Base-by-base conservation (phyloP, 2,888 invertebrate genomes). In the Dicyrtoma fusca region DNA sequence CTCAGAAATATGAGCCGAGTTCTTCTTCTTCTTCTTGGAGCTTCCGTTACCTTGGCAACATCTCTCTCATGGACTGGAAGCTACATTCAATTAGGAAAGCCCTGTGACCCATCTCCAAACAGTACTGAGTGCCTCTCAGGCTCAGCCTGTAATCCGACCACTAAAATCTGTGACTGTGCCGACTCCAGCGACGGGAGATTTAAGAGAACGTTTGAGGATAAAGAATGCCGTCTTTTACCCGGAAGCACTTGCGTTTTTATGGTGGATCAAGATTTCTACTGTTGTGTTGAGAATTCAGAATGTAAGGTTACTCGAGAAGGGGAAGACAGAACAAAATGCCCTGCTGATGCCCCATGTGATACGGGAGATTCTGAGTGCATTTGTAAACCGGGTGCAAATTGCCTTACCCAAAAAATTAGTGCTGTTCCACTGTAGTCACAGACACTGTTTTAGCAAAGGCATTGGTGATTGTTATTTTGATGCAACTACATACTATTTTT, bases 311-410 rank as follows among this genome's bases (percentile, higher is more conserved):
- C 53, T 45, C 42, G 62, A 23, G n/a, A 23, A 26, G 68, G 68
- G 13, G 21, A 55, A 11, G 26, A 61, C 5, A 26, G 23, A 14
- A 10, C 13, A 17, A 25, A 1, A 13, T 72, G 72, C 34, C 55
- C 55, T 10, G 62, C 62, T 8, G 72, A 72, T 45, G 62, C 72
- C 1, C 44, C 47, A 5, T 72, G 72, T 55, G 72, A 72, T 34
- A 44, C 25, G 5, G 72, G 72, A 0, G 68, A 68, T 17, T 42
- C 8, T 19, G 1, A 1, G 4, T 72, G 72, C 26, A n/a, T 45
- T n/a, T 72, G 72, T 55, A 13, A 49, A 0, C 5, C 19, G 8
- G 68, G 68, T 4, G 69, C 62, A 55, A 26, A 26, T 1, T 72
- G 72, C 26, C 4, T 57, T 14, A 6, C 57, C 17, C 6, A 23